Conservation (phyloP, 2,113 vertebrate species). For the Mustelus asterias region DNA sequence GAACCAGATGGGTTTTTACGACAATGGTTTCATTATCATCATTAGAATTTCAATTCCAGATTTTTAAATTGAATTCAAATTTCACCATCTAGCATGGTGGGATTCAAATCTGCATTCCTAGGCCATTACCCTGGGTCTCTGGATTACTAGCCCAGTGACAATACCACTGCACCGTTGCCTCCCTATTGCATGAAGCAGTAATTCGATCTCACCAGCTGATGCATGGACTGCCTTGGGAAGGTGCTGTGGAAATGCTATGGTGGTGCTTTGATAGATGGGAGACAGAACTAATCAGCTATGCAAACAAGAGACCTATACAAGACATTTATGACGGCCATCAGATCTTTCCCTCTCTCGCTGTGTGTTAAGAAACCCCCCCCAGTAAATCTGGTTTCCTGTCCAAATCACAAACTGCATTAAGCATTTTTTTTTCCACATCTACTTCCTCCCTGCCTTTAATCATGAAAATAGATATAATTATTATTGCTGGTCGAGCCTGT, state of each 20-base stretch:
- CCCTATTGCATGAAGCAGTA: background rate
- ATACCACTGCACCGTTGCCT: no score
- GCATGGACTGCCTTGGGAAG: constrained; percentile 17
- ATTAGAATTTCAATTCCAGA: no score
- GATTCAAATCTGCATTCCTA: no score
- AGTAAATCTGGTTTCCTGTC: constrained; percentile 56
- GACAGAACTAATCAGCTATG: background rate
- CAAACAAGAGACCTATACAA: background rate
- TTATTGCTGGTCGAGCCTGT: constrained; percentile 66
- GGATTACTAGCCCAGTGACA: no score
- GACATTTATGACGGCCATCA: background rate
- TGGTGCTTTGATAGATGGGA: background rate
- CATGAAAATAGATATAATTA: constrained; percentile 72
- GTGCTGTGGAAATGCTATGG: background rate
- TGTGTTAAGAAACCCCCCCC: background rate
- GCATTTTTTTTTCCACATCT: constrained; percentile 65
- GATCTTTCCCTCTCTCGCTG: background rate
- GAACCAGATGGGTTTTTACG: no score
- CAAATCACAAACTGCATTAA: constrained; percentile 65
- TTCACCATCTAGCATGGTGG: no score
- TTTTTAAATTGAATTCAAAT: no score
- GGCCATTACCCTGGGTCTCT: no score
- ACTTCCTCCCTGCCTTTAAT: constrained; percentile 73
- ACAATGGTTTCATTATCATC: no score
- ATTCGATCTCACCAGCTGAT: constrained; percentile 29